Evolutionary conservation across 2,797 vertebrate genomes (phyloP).

Genomic region (Otus scops): DNA sequence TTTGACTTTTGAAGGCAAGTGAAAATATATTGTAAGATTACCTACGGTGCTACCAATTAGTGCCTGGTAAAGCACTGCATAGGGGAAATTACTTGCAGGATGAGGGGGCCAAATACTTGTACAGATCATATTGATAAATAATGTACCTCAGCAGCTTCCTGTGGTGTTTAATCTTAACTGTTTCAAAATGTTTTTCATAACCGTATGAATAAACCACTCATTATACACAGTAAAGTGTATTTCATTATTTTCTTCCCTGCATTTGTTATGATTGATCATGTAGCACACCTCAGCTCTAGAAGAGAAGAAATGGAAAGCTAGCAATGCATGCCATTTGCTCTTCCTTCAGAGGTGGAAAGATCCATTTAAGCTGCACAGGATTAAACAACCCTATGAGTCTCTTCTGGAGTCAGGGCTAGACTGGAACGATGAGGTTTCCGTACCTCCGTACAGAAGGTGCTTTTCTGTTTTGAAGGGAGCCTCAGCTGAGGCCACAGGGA

Average conservation of each 20-base stretch:
- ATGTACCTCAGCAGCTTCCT: constrained; percentile 11
- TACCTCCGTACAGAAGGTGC: not conserved
- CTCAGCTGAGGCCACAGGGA: not conserved
- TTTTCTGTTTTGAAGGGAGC: not conserved
- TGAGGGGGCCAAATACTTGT: not conserved
- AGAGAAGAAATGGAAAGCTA: not conserved
- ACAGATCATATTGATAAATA: constrained; percentile 50
- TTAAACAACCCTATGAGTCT: not conserved
- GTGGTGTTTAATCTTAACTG: constrained; percentile 35
- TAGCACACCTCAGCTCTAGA: not conserved
- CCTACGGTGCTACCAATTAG: constrained; percentile 44
- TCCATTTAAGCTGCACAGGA: rapidly evolving
- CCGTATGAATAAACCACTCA: constrained; percentile 24
- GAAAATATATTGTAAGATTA: constrained; percentile 2
- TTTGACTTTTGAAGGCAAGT: constrained; percentile 13
- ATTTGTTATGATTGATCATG: not conserved
- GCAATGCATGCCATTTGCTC: not conserved
- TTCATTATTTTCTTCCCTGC: constrained; percentile 7
- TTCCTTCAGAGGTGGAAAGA: not conserved
- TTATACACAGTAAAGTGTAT: constrained; percentile 7
- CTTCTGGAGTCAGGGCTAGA: not conserved
- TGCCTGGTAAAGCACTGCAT: not conserved
- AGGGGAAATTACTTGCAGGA: constrained; percentile 30
- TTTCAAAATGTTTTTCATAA: constrained; percentile 54
- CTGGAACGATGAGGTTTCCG: not conserved